Base-by-base conservation (phyloP, 2,113 vertebrate species). In the Phoenicopterus ruber region DNA sequence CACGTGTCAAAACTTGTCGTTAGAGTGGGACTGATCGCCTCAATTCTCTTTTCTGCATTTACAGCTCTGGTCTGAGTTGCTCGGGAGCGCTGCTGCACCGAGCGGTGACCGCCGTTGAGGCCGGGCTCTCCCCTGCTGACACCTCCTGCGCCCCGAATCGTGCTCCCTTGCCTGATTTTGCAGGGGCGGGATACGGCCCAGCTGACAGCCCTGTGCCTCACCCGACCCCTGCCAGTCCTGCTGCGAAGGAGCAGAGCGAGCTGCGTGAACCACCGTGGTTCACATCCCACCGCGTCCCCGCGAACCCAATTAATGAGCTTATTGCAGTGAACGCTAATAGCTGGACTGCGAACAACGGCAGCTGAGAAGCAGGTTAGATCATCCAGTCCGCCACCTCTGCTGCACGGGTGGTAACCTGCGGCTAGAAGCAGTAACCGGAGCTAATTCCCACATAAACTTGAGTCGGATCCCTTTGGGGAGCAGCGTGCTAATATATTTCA, bases 81-180 rank as follows among this genome's bases (percentile, higher is more conserved):
- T 61, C 25, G 4, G 31, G 36, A 66, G 26, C 0, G 0, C 19
- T 36, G 22, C 11, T 19, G 18, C 25, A 21, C 10, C 1, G 5
- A 49, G 19, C 1, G 11, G 32, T 0, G 0, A 10, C 44, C 4
- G 11, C 3, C 17, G 1, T 1, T 17, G 26, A 10, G 52, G 29
- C 32, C 12, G n/a, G 28, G 17, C 36, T 61, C 15, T 73, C 40
- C n/a, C 21, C 38, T 54, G 42, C 42, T n/a, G 26, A 1, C 49
- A 31, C 22, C 44, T 66, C 32, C 32, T 12, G 12, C 1, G 1
- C 8, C 28, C 28, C 10, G 20, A 5, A 11, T 47, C 28, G 2
- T 3, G 2, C 36, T 62, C 10, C 32, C 44, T 34, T 54, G 47
- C 26, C 57, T 17, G n/a, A 17, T 67, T 71, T 58, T 2, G 0